A percentile compares a stretch with the other conserved stretches of the same genome.
Evolutionary conservation across 2,888 invertebrate genomes (phyloP).

Genomic region (Drosophila neonasuta): DNA sequence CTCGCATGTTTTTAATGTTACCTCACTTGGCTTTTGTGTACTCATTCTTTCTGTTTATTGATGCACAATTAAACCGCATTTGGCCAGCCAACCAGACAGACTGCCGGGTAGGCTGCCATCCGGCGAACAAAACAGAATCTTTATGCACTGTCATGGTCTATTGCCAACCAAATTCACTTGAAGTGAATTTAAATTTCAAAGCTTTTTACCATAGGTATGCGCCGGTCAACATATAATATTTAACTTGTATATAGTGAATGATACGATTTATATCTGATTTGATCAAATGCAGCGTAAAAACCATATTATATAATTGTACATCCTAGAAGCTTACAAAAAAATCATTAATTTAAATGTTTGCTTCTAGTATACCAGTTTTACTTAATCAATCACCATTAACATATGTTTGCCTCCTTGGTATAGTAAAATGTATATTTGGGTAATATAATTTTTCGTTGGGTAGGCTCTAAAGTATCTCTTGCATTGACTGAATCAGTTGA

Average conservation of each 20-base stretch:
- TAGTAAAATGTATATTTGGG: no score
- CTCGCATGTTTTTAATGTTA: constrained; percentile 43
- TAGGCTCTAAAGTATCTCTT: not conserved
- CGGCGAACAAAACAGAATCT: constrained; percentile 60
- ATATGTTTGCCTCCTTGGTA: no score
- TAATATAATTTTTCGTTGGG: not conserved
- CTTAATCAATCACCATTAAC: no score
- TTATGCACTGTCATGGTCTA: constrained; percentile 71
- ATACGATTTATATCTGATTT: not conserved
- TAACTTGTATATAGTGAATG: not conserved
- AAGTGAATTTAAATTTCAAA: constrained; percentile 51
- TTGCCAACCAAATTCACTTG: constrained; percentile 63
- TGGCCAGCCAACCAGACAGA: constrained; percentile 47
- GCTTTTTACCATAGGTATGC: constrained; percentile 16
- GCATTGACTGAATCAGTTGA: constrained; percentile 11
- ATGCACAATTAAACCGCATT: constrained; percentile 70
- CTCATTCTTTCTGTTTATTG: constrained; percentile 56
- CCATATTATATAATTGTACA: not conserved
- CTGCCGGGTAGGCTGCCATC: constrained; percentile 48
- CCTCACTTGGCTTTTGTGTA: constrained; percentile 54
- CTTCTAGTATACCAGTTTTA: no score
- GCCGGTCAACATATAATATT: not conserved
- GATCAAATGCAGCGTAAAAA: not conserved
- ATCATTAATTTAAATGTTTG: no score
- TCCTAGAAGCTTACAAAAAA: no score